A percentile compares a stretch with the other conserved stretches of the same genome.
These are phyloP conservation scores for Mantis religiosa DNA, from an alignment of 2,888 invertebrate species.

Conservation along the genomic window DNA sequence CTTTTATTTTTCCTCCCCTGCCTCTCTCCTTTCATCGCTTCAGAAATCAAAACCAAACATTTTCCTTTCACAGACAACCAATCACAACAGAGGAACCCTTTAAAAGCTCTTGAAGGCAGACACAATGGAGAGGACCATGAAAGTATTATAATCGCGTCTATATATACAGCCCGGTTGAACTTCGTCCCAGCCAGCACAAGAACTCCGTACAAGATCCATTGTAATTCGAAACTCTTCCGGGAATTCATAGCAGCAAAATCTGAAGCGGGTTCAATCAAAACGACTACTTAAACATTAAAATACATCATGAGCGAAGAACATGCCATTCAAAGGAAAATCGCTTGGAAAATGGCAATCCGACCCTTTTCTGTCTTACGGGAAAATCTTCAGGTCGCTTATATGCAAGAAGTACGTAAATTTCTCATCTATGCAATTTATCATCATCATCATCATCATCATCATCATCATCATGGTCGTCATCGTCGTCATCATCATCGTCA, in stretches of 20 bases:
- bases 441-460: no score
- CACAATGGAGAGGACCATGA: constrained; percentile 4
- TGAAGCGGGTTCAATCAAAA: not conserved
- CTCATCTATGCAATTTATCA: no score
- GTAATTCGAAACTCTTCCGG: not conserved
- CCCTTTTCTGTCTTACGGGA: not conserved
- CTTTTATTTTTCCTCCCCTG: not conserved
- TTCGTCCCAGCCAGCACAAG: not conserved
- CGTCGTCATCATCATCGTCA: no score
- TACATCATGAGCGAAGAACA: not conserved
- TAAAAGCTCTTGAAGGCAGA: constrained; percentile 11
- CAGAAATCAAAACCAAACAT: constrained; percentile 17
- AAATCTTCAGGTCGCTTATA: not conserved
- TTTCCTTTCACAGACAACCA: constrained; percentile 10
- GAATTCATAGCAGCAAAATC: not conserved
- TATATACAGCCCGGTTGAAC: not conserved
- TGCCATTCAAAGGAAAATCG: not conserved
- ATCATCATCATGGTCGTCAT: no score
- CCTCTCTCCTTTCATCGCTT: constrained; percentile 5
- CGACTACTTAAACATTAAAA: not conserved
- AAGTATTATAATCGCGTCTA: not conserved
- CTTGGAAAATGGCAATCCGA: not conserved
- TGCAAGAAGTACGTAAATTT: not conserved
- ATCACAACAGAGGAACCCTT: constrained; percentile 8
- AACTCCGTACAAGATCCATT: not conserved